Conservation (phyloP, 2,113 vertebrate genomes). For the Prolemur simus region DNA sequence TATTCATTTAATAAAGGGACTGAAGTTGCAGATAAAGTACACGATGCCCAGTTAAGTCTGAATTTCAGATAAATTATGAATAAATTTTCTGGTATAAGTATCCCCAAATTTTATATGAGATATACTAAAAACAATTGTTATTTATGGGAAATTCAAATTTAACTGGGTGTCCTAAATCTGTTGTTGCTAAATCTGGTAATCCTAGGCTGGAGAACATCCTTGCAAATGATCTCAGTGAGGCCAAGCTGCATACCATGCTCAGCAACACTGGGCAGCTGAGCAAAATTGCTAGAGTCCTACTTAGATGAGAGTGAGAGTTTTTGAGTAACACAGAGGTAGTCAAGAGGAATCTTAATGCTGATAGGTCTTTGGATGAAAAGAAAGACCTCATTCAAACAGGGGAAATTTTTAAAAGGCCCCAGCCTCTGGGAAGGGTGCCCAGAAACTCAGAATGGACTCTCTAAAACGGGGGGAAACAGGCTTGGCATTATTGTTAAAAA, state of each 20-base stretch:
- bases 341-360: not conserved
- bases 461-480: not conserved
- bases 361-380: not conserved
- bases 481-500: not conserved
- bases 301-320: not conserved
- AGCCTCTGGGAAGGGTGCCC: not conserved
- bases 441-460: not conserved
- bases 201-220: not conserved
- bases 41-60: not conserved
- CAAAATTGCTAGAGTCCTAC: not conserved
- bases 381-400: not conserved
- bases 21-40: not conserved
- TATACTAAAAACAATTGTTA: not conserved
- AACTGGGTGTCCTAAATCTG: not conserved
- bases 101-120: not conserved
- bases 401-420: not conserved
- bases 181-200: not conserved
- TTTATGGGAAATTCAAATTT: not conserved
- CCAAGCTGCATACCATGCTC: not conserved
- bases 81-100: not conserved
- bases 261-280: not conserved
- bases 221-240: not conserved
- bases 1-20: not conserved
- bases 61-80: not conserved
- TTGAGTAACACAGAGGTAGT: not conserved